Percentiles rank a stretch among this genome's conserved stretches.
phyloP scores from a whole-genome alignment of 37 sponge, comb jelly and placozoan species.

The Geodia barretti region DNA sequence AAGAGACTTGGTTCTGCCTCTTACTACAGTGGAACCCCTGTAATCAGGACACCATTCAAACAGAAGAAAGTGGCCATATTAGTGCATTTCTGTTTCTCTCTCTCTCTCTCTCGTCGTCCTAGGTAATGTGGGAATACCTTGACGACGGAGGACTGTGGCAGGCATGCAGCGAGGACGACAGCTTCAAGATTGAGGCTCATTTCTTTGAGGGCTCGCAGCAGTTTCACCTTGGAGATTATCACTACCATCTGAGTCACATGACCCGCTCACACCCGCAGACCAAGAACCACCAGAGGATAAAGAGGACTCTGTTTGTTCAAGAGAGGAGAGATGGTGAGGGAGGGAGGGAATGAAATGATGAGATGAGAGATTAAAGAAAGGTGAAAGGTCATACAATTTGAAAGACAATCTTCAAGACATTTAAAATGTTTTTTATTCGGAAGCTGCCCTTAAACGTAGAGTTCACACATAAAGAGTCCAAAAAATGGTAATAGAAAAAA shows the following conservation, averaged over 20 bases:
- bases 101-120: background rate
- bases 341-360: too few relatives aligned
- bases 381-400: too few relatives aligned
- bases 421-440: too few relatives aligned
- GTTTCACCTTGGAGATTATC: constrained; percentile 54
- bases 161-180: constrained; percentile 39
- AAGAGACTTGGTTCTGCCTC: too few relatives aligned
- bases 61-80: too few relatives aligned
- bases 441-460: too few relatives aligned
- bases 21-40: too few relatives aligned
- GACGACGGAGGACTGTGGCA: constrained; percentile 78
- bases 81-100: background rate
- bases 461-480: too few relatives aligned
- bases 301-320: constrained; percentile 45
- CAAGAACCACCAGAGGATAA: constrained; percentile 62
- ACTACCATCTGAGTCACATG: constrained; percentile 57
- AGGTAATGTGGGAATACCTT: constrained; percentile 82
- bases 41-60: too few relatives aligned
- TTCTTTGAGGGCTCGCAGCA: constrained; percentile 28
- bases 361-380: too few relatives aligned
- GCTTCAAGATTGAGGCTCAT: constrained; percentile 50
- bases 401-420: too few relatives aligned
- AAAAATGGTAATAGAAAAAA: too few relatives aligned
- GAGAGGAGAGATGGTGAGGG: constrained; percentile 62
- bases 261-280: constrained; percentile 47